These are phyloP conservation scores for human (Homo sapiens) DNA, from an alignment of 2,113 vertebrate species.

Conservation along the genomic window GRCh38 chr9:18766001-18766500, in stretches of 20 bases:
- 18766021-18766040: neutral
- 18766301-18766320: neutral
- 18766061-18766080: neutral
- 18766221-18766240: neutral
- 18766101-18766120: neutral
- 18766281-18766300: neutral
- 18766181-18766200: neutral
- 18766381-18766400: neutral
- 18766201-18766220: neutral
- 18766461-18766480: neutral
- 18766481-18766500: neutral
- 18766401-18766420: neutral
- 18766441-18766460: neutral
- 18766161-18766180: neutral
- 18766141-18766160: neutral
- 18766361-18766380: neutral
- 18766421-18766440: neutral
- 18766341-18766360: neutral
- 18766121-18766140: rapidly evolving
- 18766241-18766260: neutral
- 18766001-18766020: neutral
- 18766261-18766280: neutral
- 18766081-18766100: neutral
- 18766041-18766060: neutral
- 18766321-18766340: neutral